These are phyloP conservation scores for Sebastes iracundus DNA, from an alignment of 2,797 vertebrate genomes.

Conservation along the genomic window DNA sequence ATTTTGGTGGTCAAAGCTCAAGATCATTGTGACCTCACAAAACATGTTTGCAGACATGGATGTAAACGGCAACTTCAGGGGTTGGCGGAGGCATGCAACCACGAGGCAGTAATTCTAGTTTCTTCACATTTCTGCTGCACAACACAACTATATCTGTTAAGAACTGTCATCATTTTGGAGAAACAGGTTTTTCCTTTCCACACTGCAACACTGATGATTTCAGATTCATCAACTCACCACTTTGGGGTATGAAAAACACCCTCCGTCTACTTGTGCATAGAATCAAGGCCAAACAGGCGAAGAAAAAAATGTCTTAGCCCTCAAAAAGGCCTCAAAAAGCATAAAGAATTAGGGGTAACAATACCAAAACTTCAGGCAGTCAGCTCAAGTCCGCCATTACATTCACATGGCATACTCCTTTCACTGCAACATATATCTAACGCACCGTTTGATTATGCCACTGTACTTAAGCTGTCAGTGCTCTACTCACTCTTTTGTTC, in stretches of 20 bases:
- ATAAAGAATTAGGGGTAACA: background rate
- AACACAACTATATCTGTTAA: background rate
- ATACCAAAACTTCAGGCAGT: background rate
- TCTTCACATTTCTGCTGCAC: background rate
- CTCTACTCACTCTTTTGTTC: background rate
- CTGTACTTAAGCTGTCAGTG: background rate
- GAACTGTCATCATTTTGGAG: background rate
- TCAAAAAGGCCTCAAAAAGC: background rate
- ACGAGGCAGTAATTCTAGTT: too few species aligned
- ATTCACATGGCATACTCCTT: background rate
- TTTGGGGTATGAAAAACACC: background rate
- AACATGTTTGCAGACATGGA: too few species aligned
- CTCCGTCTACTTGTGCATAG: background rate
- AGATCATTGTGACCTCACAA: too few species aligned
- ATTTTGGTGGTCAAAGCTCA: too few species aligned
- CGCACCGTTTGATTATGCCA: background rate
- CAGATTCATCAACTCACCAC: background rate
- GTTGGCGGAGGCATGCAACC: too few species aligned
- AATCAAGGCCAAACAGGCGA: background rate
- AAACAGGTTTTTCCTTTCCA: background rate
- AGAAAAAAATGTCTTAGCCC: background rate
- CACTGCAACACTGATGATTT: background rate
- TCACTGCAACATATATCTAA: background rate
- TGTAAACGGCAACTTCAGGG: too few species aligned
- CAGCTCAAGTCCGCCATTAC: background rate